A percentile compares a stretch with the other conserved stretches of the same genome.
Conservation (phyloP, 2,888 invertebrate genomes). For the Tetragonisca angustula region DNA sequence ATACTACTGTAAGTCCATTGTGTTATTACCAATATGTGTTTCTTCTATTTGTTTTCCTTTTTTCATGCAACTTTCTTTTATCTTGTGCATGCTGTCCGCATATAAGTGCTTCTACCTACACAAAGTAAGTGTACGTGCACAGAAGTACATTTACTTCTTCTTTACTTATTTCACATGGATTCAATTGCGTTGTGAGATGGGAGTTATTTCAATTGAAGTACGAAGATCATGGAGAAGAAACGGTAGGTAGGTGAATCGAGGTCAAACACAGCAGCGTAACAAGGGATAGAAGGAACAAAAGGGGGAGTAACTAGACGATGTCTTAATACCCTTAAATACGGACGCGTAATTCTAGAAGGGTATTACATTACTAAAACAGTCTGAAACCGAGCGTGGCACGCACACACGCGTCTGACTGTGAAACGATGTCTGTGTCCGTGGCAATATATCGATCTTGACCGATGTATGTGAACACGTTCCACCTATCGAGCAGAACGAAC, state of each 20-base stretch:
- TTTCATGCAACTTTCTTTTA: conserved; percentile 39
- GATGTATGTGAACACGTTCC: conserved; percentile 42
- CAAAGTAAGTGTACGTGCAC: conserved; percentile 65
- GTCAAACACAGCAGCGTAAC: conserved; percentile 29
- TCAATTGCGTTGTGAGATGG: not conserved
- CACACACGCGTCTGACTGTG: conserved; percentile 5
- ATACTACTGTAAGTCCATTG: conserved; percentile 87
- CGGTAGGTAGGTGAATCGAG: conserved; percentile 21
- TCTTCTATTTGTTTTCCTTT: conserved; percentile 18
- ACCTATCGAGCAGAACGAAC: conserved; percentile 21
- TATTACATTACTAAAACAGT: conserved; percentile 81
- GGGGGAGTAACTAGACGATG: conserved; percentile 75
- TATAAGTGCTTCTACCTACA: conserved; percentile 57
- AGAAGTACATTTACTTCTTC: not conserved
- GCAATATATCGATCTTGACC: conserved; percentile 43
- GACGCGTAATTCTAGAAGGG: conserved; percentile 78
- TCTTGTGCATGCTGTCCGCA: conserved; percentile 67
- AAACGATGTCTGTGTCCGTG: conserved; percentile 1
- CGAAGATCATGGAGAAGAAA: not conserved
- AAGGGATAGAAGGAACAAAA: conserved; percentile 20
- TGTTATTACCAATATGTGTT: not conserved
- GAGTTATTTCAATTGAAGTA: not conserved
- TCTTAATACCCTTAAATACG: conserved; percentile 75
- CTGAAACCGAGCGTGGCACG: conserved; percentile 52
- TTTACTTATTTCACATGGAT: not conserved